Base-by-base conservation (phyloP, 2,888 invertebrate species). In the Caenorhabditis angaria region DNA sequence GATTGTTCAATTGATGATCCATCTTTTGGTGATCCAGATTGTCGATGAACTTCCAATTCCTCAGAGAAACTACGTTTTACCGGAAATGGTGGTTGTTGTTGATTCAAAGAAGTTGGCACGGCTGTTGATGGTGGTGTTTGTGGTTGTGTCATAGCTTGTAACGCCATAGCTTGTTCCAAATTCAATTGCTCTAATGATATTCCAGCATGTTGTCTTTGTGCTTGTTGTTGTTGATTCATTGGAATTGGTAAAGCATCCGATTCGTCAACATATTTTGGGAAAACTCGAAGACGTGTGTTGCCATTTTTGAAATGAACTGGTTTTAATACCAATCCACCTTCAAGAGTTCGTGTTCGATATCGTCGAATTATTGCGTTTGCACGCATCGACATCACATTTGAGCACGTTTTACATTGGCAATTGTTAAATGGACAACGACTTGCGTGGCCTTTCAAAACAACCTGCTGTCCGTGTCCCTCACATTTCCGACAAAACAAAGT, bases 251-350 rank as follows among this genome's bases (percentile, higher is more conserved):
- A 41, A 24, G 65, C 65, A 24, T 69, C 70, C 6, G 54, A 27
- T 12, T 68, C 85, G 63, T 85, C 86, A n/a, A 86, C 80, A 70
- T 80, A 82, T 65, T 87, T 86, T n/a, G 86, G 86, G 66, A 87
- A 86, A 20, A 86, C 86, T 18, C 86, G 70, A 18, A 86, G 74
- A 47, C 86, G 70, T 8, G 86, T 86, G 73, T 86, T 86, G 32
- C 86, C 86, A 57, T 86, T 86, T 58, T 82, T 82, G 67, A 86
- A 86, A 62, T 86, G 86, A 8, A 86, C 86, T 8, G 86, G 86
- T 66, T 86, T 86, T 22, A 86, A 75, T 2, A 86, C 86, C 24
- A 86, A 68, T 18, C 86, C 86, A 47, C 86, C 84, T 41, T 87
- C 86, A 35, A 82, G 65, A 24, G 85, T 84, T 18, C 86, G 70